Evolutionary conservation across 2,113 vertebrate genomes (phyloP).

Genomic region (Collichthys lucidus): DNA sequence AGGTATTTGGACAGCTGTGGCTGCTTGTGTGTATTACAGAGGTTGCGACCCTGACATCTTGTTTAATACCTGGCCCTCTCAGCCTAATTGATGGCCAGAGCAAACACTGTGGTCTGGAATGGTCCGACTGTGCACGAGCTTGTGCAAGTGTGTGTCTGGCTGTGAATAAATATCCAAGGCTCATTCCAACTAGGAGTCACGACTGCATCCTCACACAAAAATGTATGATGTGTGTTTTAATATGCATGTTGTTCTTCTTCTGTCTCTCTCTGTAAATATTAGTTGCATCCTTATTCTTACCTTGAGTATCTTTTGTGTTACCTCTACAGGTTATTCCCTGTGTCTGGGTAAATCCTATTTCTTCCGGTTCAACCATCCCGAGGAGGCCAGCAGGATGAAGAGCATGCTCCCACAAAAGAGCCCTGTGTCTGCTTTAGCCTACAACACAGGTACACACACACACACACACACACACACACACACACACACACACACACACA

Average conservation of each 20-base stretch:
- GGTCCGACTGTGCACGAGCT: constrained; percentile 21
- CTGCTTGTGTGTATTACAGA: constrained; percentile 72
- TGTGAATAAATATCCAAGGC: constrained; percentile 54
- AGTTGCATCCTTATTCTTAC: not conserved
- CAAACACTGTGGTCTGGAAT: constrained; percentile 64
- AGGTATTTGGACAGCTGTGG: constrained; percentile 85
- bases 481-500: no score
- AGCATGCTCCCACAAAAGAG: constrained; percentile 86
- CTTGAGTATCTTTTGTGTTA: constrained; percentile 15
- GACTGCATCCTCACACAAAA: constrained; percentile 1
- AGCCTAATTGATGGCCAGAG: constrained; percentile 80
- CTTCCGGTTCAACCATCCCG: constrained; percentile 87
- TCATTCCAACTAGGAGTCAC: constrained; percentile 24
- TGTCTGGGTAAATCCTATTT: constrained; percentile 87
- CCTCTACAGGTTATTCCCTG: constrained; percentile 83
- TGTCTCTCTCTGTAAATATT: not conserved
- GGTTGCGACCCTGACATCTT: constrained; percentile 81
- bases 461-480: no score
- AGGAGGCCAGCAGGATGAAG: constrained; percentile 86
- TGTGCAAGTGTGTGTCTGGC: constrained; percentile 48
- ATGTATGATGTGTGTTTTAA: not conserved
- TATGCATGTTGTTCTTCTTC: not conserved
- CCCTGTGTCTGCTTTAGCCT: constrained; percentile 81
- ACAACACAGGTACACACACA: constrained; percentile 80
- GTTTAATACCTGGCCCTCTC: constrained; percentile 78